Percentiles rank a stretch among this genome's conserved stretches.
Conservation (phyloP, 2,797 vertebrate genomes). For the Somateria mollissima region DNA sequence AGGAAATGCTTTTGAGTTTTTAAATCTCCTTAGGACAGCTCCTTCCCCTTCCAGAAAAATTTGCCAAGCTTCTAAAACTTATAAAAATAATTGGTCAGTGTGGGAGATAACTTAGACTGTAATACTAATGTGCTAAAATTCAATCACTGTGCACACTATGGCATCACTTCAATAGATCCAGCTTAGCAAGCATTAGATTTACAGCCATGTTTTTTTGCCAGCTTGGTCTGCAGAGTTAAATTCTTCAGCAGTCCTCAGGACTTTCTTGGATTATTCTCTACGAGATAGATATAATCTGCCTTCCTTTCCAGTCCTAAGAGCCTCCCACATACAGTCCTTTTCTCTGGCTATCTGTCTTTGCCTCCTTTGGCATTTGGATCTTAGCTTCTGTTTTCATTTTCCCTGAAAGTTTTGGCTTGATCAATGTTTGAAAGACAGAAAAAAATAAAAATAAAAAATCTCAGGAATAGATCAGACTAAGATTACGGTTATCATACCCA, state of each 20-base stretch:
- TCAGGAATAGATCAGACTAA: not conserved
- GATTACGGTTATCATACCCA: not conserved
- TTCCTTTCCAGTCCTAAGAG: not conserved
- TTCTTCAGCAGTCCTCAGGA: not conserved
- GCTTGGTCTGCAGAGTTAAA: not conserved
- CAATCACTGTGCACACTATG: not conserved
- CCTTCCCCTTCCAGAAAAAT: not conserved
- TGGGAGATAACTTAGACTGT: not conserved
- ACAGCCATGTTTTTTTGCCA: not conserved
- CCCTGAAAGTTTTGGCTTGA: not conserved
- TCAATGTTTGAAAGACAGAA: not conserved
- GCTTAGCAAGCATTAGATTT: slow-evolving; percentile 31
- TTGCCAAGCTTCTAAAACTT: slow-evolving; percentile 22
- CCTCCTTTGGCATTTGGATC: not conserved
- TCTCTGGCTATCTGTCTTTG: not conserved
- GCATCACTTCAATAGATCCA: not conserved
- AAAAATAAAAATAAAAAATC: not conserved
- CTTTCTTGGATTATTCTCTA: slow-evolving; percentile 10
- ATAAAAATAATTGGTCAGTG: slow-evolving; percentile 5
- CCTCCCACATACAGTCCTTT: not conserved
- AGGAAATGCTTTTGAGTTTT: slow-evolving; percentile 36
- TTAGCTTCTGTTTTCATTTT: not conserved
- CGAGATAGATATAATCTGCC: not conserved
- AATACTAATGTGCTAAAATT: slow-evolving; percentile 25
- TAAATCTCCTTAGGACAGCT: slow-evolving; percentile 29